Conservation (phyloP, 2,113 vertebrate species). For the Aspidoscelis tigris region DNA sequence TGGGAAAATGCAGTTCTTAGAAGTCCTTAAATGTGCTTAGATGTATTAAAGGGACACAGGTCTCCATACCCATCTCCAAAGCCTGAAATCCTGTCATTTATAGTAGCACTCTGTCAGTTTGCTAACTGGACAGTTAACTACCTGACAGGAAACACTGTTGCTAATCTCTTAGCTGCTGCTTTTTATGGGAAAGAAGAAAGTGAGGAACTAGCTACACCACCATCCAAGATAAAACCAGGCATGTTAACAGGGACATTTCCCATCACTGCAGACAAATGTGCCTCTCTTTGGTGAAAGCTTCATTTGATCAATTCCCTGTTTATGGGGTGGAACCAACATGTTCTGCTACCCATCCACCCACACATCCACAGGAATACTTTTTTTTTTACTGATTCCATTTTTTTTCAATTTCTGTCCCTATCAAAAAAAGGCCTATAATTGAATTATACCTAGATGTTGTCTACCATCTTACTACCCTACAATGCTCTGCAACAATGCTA, state of each 20-base stretch:
- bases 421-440: no score
- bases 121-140: constrained; percentile 8
- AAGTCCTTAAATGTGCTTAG: background rate
- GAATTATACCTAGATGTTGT: background rate
- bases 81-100: background rate
- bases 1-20: background rate
- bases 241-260: background rate
- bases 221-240: background rate
- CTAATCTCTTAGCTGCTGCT: fast-evolving
- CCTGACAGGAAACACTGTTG: background rate
- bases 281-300: constrained; percentile 15
- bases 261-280: background rate
- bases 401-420: no score
- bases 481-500: background rate
- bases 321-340: background rate
- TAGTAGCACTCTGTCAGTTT: background rate
- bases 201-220: background rate
- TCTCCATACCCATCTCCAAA: background rate
- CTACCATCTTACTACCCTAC: background rate
- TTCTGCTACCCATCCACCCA: background rate
- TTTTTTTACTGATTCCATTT: background rate
- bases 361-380: background rate
- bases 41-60: background rate
- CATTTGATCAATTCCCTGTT: background rate
- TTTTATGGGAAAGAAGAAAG: background rate